These are phyloP conservation scores for Carassius auratus DNA, from an alignment of 2,113 vertebrate genomes.

Conservation along the genomic window DNA sequence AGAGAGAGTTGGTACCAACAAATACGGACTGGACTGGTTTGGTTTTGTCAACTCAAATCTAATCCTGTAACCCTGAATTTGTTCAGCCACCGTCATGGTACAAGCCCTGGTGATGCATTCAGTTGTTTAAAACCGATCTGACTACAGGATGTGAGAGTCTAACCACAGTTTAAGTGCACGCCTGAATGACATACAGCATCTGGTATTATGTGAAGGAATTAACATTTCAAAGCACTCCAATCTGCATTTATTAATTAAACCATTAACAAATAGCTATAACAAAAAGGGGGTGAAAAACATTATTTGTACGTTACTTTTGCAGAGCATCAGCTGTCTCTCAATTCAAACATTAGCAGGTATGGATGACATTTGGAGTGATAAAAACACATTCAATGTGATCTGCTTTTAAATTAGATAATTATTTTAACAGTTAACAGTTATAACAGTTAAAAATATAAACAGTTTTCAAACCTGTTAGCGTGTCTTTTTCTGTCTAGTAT, in stretches of 20 bases:
- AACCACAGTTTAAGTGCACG: not conserved
- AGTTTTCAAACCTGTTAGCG: not conserved
- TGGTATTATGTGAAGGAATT: not conserved
- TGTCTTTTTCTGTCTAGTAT: not conserved
- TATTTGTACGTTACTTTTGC: not conserved
- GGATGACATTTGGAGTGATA: not conserved
- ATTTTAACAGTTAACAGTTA: no score
- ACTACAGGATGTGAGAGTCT: constrained; percentile 24
- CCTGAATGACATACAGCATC: not conserved
- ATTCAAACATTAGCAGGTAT: not conserved
- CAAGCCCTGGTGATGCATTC: not conserved
- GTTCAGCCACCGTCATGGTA: no score
- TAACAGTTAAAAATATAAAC: no score
- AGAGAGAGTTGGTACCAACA: no score
- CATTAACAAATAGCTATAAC: not conserved
- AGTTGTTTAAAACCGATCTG: constrained; percentile 24
- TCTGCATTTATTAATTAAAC: not conserved
- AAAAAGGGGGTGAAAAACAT: not conserved
- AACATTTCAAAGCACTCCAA: not conserved
- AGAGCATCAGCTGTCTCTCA: not conserved
- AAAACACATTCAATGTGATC: not conserved
- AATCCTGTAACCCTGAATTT: no score
- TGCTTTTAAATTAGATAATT: not conserved
- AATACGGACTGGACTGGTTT: no score
- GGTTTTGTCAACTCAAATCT: no score